Evolutionary conservation across 2,797 vertebrate species (phyloP).

Genomic region (Anguilla marmorata): DNA sequence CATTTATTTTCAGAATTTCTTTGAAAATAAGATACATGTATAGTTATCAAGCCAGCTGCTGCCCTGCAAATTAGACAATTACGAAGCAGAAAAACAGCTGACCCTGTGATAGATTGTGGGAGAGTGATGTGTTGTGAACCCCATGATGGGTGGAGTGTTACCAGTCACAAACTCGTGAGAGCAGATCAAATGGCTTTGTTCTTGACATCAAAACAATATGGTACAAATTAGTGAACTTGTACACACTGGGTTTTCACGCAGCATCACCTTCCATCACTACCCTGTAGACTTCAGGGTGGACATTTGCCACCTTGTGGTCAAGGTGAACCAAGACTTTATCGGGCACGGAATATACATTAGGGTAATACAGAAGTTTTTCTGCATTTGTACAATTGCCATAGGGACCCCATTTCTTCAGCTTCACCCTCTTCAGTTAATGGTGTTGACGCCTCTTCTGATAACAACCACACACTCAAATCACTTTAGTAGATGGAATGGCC

Average conservation of each 20-base stretch:
- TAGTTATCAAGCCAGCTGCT: no score
- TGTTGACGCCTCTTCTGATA: neutral
- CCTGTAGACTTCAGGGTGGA: neutral
- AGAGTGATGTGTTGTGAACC: neutral
- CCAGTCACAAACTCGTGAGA: neutral
- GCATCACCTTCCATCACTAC: neutral
- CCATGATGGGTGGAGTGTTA: neutral
- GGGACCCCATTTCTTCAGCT: neutral
- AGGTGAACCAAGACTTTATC: neutral
- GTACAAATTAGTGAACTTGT: neutral
- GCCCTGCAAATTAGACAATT: no score
- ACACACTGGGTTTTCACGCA: neutral
- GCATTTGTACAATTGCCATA: neutral
- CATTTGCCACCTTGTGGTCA: neutral
- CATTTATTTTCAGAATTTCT: no score
- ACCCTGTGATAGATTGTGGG: neutral
- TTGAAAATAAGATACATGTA: no score
- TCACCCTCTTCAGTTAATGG: neutral
- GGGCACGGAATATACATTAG: neutral
- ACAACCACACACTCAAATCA: neutral
- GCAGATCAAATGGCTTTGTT: neutral
- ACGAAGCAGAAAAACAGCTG: neutral
- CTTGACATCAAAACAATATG: neutral
- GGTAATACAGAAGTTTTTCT: neutral
- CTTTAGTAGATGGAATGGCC: neutral